Percentiles rank a stretch among this genome's conserved stretches.
phyloP scores from a whole-genome alignment of 2,113 vertebrate species.

The Tachycineta bicolor region DNA sequence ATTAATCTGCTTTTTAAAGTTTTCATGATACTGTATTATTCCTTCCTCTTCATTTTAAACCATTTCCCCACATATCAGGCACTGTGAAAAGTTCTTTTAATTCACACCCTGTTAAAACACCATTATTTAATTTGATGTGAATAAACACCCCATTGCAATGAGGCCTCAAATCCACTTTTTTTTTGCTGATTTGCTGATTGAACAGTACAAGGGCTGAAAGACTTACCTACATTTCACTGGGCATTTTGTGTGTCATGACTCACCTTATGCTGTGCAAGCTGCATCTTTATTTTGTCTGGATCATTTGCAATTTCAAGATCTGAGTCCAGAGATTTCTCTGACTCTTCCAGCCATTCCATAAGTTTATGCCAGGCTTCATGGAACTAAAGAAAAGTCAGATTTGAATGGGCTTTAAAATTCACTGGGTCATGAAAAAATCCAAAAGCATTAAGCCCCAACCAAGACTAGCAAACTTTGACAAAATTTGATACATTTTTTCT shows the following conservation, averaged over 20 bases:
- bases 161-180: not conserved
- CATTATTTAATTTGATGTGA: not conserved
- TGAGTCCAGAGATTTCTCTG: conserved; percentile 89
- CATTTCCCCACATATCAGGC: not conserved
- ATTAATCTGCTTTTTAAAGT: not conserved
- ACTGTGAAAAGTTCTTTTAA: not conserved
- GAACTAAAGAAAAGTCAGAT: conserved; percentile 80
- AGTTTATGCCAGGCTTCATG: conserved; percentile 96
- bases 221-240: not conserved
- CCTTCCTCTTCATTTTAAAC: not conserved
- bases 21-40: not conserved
- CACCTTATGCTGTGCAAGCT: conserved; percentile 94
- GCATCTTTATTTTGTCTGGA: conserved; percentile 95
- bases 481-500: not conserved
- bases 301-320: conserved; percentile 98
- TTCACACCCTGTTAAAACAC: not conserved
- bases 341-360: conserved; percentile 96
- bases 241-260: not conserved
- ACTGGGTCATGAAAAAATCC: not conserved
- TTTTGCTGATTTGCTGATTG: too few species aligned
- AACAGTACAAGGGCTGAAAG: not conserved
- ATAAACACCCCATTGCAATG: not conserved
- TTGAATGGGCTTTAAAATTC: not conserved
- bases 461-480: not conserved
- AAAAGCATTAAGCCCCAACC: not conserved